Conservation (phyloP, 2,113 vertebrate genomes). For the Cyprinodon variegatus region DNA sequence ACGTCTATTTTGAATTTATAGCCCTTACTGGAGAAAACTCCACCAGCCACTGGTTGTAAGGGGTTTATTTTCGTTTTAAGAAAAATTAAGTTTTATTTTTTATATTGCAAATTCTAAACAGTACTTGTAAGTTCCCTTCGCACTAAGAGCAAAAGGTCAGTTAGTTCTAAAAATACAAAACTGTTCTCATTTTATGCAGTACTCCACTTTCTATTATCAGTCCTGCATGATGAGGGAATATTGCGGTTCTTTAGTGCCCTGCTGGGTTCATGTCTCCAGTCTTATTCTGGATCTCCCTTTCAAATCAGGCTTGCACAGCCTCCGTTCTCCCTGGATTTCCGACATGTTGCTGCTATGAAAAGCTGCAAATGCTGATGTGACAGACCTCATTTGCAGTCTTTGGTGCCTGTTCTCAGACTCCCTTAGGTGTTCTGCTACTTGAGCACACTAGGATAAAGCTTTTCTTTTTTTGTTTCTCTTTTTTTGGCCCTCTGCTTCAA, state of each 20-base stretch:
- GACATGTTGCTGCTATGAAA: constrained; percentile 60
- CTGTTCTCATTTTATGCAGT: not conserved
- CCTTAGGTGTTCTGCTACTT: constrained; percentile 61
- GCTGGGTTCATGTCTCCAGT: constrained; percentile 40
- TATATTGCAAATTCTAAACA: constrained; percentile 1
- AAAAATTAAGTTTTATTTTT: not conserved
- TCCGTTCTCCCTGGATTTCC: constrained; percentile 46
- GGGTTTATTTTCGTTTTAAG: constrained; percentile 11
- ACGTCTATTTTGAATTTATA: no score
- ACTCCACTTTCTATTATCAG: constrained; percentile 14
- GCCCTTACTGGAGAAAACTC: no score
- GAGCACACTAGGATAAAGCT: constrained; percentile 60
- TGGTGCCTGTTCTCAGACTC: constrained; percentile 49
- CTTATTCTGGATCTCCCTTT: constrained; percentile 41
- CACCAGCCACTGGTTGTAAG: not conserved
- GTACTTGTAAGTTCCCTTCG: constrained; percentile 13
- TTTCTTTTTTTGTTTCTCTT: constrained; percentile 3
- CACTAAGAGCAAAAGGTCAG: not conserved
- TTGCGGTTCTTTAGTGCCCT: constrained; percentile 22
- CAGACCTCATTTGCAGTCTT: constrained; percentile 65
- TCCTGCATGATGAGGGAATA: constrained; percentile 20
- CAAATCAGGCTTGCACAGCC: constrained; percentile 30
- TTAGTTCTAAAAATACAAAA: constrained; percentile 23
- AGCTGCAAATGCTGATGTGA: constrained; percentile 65
- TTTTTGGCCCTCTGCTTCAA: constrained; percentile 27